These are phyloP conservation scores for Artemia sinica DNA, from an alignment of 2,888 invertebrate genomes.

Conservation along the genomic window DNA sequence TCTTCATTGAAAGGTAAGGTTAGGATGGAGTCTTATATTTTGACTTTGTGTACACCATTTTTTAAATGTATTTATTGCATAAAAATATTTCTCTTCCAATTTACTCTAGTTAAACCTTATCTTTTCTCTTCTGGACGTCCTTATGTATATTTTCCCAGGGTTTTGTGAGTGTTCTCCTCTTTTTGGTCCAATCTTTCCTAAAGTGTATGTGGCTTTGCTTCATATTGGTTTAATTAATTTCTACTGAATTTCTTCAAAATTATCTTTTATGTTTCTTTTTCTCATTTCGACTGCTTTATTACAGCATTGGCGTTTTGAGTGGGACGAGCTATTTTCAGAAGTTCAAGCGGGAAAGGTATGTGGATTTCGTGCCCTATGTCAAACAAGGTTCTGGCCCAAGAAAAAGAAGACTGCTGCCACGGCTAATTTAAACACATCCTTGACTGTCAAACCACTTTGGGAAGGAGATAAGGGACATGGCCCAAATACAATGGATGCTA, in stretches of 20 bases:
- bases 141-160: too few species aligned
- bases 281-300: background rate
- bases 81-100: too few species aligned
- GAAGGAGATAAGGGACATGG: background rate
- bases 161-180: too few species aligned
- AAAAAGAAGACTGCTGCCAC: background rate
- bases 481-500: background rate
- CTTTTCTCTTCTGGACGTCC: too few species aligned
- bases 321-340: constrained; percentile 8
- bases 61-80: too few species aligned
- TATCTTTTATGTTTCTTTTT: background rate
- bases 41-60: too few species aligned
- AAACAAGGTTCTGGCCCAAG: background rate
- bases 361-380: constrained; percentile 14
- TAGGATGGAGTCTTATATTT: too few species aligned
- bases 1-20: too few species aligned
- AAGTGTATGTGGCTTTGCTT: too few species aligned
- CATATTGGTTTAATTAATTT: background rate
- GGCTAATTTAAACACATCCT: background rate
- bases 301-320: constrained; percentile 1
- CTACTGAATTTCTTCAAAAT: background rate
- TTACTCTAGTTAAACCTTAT: too few species aligned
- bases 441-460: background rate
- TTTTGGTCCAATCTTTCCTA: too few species aligned
- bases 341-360: constrained; percentile 15